Percentiles rank a stretch among this genome's conserved stretches.
Conservation (phyloP, 2,888 invertebrate species). For the Colletes collaris region DNA sequence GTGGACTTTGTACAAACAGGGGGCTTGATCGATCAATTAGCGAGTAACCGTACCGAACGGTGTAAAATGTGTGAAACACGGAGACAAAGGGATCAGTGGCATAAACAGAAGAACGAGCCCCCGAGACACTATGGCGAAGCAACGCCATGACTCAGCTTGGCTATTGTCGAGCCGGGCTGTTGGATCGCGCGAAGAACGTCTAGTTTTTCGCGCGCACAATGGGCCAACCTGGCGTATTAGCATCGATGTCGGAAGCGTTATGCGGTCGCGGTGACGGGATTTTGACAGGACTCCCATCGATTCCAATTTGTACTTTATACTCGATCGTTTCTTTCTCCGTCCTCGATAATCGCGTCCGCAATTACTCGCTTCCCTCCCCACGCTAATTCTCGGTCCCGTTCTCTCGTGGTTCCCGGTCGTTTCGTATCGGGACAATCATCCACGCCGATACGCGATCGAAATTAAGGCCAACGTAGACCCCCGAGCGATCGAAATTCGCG, state of each 20-base stretch:
- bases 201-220: slow-evolving; percentile 14
- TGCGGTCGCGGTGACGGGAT: neutral
- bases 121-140: slow-evolving; percentile 28
- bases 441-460: too few species aligned
- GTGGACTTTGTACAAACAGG: neutral
- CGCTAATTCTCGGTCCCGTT: too few species aligned
- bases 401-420: too few species aligned
- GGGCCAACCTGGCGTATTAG: slow-evolving; percentile 25
- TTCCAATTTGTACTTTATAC: too few species aligned
- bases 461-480: too few species aligned
- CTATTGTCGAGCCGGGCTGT: slow-evolving; percentile 37
- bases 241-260: slow-evolving; percentile 7
- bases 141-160: slow-evolving; percentile 47
- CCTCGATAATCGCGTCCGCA: too few species aligned
- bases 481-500: too few species aligned
- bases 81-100: slow-evolving; percentile 24
- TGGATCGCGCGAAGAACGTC: slow-evolving; percentile 27
- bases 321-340: too few species aligned
- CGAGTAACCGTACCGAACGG: neutral
- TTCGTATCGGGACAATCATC: too few species aligned
- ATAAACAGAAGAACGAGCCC: slow-evolving; percentile 33
- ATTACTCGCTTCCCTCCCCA: too few species aligned
- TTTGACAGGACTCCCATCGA: neutral
- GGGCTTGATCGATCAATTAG: slow-evolving; percentile 22
- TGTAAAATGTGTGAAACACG: slow-evolving; percentile 21